These are phyloP conservation scores for Ia io DNA, from an alignment of 2,113 vertebrate genomes.

Conservation along the genomic window DNA sequence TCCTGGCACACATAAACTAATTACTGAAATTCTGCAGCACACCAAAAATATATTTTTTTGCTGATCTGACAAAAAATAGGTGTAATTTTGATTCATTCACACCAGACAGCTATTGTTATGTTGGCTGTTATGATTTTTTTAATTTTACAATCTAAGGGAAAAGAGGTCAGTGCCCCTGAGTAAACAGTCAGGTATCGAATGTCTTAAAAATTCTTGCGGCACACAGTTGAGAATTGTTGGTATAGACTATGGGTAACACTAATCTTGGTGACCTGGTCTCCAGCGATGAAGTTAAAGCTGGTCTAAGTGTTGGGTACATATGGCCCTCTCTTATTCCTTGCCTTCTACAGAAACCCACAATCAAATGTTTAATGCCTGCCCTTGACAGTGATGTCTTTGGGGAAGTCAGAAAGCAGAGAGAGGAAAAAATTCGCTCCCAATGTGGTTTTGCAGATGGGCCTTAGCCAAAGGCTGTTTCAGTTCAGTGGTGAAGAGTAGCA, in stretches of 20 bases:
- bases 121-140: background rate
- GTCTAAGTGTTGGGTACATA: background rate
- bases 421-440: background rate
- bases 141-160: background rate
- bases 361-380: conserved; percentile 20
- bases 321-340: background rate
- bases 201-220: background rate
- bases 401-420: conserved; percentile 42
- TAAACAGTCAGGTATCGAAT: background rate
- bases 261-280: background rate
- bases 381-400: conserved; percentile 15
- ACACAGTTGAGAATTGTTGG: background rate
- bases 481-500: background rate
- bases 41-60: background rate
- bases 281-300: background rate
- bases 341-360: background rate
- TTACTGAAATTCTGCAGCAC: background rate
- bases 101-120: background rate
- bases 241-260: background rate
- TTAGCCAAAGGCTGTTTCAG: conserved; percentile 46
- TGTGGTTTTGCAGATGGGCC: conserved; percentile 46
- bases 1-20: background rate
- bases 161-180: background rate
- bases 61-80: background rate
- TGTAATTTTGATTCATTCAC: background rate